phyloP scores from a whole-genome alignment of 30 jellyfish, hydroid and myxozoan species.

The Turritopsis dohrnii region DNA sequence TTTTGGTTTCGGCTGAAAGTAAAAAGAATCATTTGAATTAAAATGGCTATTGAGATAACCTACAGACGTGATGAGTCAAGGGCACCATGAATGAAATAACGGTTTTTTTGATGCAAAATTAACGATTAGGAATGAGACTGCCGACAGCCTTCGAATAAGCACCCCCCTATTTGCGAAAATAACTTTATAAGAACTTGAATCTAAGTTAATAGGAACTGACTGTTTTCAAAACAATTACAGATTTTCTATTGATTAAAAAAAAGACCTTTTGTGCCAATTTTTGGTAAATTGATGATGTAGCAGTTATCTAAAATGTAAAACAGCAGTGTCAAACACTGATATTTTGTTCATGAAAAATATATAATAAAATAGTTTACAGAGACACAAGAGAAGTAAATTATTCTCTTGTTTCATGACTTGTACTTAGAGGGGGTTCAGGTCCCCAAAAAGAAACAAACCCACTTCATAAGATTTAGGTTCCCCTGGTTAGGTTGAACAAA shows the following conservation, averaged over 20 bases:
- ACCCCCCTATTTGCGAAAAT: not conserved
- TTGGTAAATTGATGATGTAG: not conserved
- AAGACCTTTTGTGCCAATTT: not conserved
- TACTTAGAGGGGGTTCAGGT: not conserved
- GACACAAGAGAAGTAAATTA: not conserved
- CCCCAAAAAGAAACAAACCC: not conserved
- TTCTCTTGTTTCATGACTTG: not conserved
- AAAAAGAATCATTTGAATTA: not conserved
- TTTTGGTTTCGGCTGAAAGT: not conserved
- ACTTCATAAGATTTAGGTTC: not conserved
- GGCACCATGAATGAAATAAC: not conserved
- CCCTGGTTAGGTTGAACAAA: not conserved
- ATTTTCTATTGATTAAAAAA: not conserved
- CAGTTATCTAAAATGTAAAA: not conserved
- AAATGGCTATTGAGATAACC: not conserved
- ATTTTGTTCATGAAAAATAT: not conserved
- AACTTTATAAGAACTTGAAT: not conserved
- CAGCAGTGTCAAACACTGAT: not conserved
- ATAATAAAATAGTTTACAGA: no score
- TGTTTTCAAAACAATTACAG: not conserved
- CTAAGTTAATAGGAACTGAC: not conserved
- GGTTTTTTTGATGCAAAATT: not conserved
- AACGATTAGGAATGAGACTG: not conserved
- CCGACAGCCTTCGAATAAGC: not conserved
- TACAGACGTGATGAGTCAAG: not conserved